These are phyloP conservation scores for Oriolus oriolus DNA, from an alignment of 2,113 vertebrate species.

Conservation along the genomic window DNA sequence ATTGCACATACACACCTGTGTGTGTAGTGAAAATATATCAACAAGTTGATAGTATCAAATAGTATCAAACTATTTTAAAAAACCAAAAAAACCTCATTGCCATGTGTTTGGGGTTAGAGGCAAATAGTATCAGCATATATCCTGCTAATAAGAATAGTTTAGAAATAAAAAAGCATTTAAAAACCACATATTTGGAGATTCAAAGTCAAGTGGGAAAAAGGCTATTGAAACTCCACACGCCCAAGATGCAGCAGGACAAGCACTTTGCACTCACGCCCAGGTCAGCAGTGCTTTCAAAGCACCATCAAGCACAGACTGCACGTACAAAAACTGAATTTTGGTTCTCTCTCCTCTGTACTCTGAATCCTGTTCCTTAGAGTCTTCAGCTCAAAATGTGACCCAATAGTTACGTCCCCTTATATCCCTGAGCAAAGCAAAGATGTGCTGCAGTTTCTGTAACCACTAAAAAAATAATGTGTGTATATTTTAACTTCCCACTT, in stretches of 20 bases:
- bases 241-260: fast-evolving
- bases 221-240: background rate
- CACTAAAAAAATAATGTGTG: background rate
- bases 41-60: too few species aligned
- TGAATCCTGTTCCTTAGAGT: background rate
- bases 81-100: background rate
- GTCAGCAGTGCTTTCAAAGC: background rate
- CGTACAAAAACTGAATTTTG: background rate
- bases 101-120: background rate
- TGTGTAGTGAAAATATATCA: background rate
- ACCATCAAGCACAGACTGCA: background rate
- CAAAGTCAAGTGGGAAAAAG: background rate
- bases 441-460: background rate
- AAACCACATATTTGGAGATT: background rate
- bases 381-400: background rate
- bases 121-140: background rate
- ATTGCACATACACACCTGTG: background rate
- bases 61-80: background rate
- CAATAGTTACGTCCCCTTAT: background rate
- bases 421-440: background rate
- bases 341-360: background rate
- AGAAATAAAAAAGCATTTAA: background rate
- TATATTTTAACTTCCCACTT: background rate
- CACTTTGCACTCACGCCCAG: background rate
- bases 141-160: background rate